phyloP scores from a whole-genome alignment of 53 echinoderm and acorn worm species.

The Apostichopus leukothele region DNA sequence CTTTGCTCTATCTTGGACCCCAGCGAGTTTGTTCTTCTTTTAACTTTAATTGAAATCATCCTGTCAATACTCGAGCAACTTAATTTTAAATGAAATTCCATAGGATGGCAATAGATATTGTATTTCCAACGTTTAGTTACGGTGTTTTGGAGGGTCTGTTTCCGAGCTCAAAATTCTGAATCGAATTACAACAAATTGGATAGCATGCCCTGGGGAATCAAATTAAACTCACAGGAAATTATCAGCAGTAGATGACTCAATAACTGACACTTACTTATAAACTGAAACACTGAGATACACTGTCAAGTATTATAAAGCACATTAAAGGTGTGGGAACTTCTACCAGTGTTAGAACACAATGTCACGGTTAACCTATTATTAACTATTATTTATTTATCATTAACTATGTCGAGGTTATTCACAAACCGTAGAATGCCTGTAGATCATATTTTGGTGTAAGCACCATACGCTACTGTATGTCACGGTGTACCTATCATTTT shows the following conservation, averaged over 20 bases:
- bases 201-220: conserved; percentile 3
- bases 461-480: too few species aligned
- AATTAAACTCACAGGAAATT: not conserved
- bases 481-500: too few species aligned
- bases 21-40: not conserved
- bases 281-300: too few species aligned
- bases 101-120: not conserved
- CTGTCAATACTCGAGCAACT: not conserved
- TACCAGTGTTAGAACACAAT: too few species aligned
- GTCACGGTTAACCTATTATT: too few species aligned
- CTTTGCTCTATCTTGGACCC: too few species aligned
- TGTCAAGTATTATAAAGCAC: too few species aligned
- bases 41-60: conserved; percentile 9
- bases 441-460: too few species aligned
- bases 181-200: conserved; percentile 40
- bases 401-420: too few species aligned
- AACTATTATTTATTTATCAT: too few species aligned
- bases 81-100: not conserved
- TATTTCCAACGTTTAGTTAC: not conserved
- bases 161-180: conserved; percentile 13
- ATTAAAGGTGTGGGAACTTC: too few species aligned
- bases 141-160: conserved; percentile 5
- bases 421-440: too few species aligned
- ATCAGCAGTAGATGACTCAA: conserved; percentile 9
- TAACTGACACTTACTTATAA: not conserved